Evolutionary conservation across 2,113 vertebrate species (phyloP), one percentile per base, ranked within the genome.

Genomic region (Ifrita kowaldi): DNA sequence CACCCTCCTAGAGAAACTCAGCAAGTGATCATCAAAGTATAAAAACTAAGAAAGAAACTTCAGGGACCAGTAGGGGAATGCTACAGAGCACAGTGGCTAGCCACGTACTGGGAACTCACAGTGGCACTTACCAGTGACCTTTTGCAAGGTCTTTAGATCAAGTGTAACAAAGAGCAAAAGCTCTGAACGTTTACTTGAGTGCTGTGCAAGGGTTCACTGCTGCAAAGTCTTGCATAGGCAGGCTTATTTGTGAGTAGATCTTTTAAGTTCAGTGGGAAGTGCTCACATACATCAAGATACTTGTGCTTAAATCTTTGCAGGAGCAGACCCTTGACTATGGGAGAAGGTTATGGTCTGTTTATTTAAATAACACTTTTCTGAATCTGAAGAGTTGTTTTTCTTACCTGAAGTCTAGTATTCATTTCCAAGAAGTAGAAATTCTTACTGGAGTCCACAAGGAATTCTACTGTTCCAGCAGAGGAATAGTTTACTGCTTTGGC

Each of bases 351-450:
- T 24, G 56, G 55, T 92, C 53, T 95, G 79, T 60, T 95, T 92
- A 78, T 95, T 94, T 57, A 93, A 93, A 92, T 84, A 97, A 94
- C 56, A 93, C 22, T 73, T 87, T 56, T 62, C 73, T 89, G 49
- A 97, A 92, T 69, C 50, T 81, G 93, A 78, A 92, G 44, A 80
- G 62, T n/a, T 94, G 57, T 42, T 89, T 89, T 90, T 91, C 90
- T 94, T 97, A 99, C 99, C 99, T 99, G 99, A 64, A 99, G 98
- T 77, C 99, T 98, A 12, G 99, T 99, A 98, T 99, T 99, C 99
- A 99, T 99, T 98, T 99, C 99, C 85, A 99, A 98, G 96, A 99
- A 99, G 97, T 98, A 99, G 95, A 99, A 99, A 97, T 99, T 99
- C 97, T 98, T 99, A 75, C 95, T 97, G 10, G 99, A 99, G 90